Evolutionary conservation across 64 coral and sea anemone genomes (phyloP), one percentile per base, ranked within the genome.

Genomic region (Astreopora myriophthalma): DNA sequence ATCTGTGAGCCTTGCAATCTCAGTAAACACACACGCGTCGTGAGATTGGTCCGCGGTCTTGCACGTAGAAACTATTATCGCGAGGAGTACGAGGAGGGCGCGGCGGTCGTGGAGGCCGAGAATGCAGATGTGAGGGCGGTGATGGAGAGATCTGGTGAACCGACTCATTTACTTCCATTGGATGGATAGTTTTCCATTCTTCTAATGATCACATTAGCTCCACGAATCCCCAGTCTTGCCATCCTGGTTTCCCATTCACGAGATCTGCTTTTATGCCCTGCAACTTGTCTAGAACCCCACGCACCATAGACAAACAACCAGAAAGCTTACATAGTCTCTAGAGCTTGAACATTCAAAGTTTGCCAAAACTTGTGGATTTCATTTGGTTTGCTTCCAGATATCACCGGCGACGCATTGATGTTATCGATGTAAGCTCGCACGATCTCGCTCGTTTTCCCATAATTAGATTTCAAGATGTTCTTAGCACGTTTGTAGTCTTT

Each of bases 381-480:
- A 69, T 51, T 14, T 24, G 73, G 51, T 30, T 89, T 75, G 31
- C 42, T 27, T 63, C 87, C 86, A 36, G 51, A 74, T 1, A 89
- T 62, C 20, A 77, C 76, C 31, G 88, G 64, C 35, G 82, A 76
- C 23, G 76, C 78, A 25, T 35, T 75, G 44, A 73, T 70, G 61
- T 82, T 91, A 39, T 91, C 76, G 8, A 35, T 79, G 27, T 92
- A 92, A 2, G 66, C 42, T 31, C 89, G 52, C 12, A 91, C 57
- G n/a, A 91, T 84, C 25, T 87, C 84, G 65, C 91, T 93, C 51
- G 74, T 57, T 27, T 87, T 93, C 33, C 84, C 91, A 14, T 93
- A 75, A 38, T 91, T 91, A 8, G 89, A 20, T 46, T 83, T 81
- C 14, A 91, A 39, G 32, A 91, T 91, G 17, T 84, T 91, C 48